Percentiles rank a stretch among this genome's conserved stretches.
Evolutionary conservation across 2,797 vertebrate genomes (phyloP).

Genomic region (Anniella stebbinsi): DNA sequence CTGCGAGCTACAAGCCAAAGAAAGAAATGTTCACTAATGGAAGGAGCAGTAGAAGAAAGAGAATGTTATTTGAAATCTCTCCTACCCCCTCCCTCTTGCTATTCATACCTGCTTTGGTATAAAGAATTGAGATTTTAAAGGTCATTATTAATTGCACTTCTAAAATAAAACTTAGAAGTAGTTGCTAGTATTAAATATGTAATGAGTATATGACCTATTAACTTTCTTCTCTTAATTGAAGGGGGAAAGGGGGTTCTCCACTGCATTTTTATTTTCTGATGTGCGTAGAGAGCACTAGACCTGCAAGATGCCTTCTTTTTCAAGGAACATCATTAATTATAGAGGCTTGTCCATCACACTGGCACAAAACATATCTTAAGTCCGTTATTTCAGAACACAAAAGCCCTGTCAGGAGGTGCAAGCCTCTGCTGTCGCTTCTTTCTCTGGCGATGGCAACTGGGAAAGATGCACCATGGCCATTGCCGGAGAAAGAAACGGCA

Average conservation of each 20-base stretch:
- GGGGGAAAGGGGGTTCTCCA: slow-evolving; percentile 6
- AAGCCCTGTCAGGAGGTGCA: too few relatives aligned
- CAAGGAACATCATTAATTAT: neutral
- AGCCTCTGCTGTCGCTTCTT: too few relatives aligned
- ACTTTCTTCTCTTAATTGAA: slow-evolving; percentile 36
- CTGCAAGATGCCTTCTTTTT: slow-evolving; percentile 10
- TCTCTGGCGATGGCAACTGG: too few relatives aligned
- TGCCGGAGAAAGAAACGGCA: too few relatives aligned
- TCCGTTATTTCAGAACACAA: neutral
- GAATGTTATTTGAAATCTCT: neutral
- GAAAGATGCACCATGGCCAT: too few relatives aligned
- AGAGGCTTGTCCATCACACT: neutral
- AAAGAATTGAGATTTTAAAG: slow-evolving; percentile 24
- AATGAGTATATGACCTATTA: slow-evolving; percentile 29
- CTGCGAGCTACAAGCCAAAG: neutral
- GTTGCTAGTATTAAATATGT: slow-evolving; percentile 26
- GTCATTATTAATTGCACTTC: slow-evolving; percentile 27
- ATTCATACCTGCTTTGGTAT: neutral
- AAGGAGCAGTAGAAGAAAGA: neutral
- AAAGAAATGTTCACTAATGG: neutral
- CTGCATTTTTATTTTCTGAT: slow-evolving; percentile 28
- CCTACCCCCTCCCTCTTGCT: neutral
- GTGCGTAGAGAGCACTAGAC: slow-evolving; percentile 36
- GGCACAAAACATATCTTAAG: neutral
- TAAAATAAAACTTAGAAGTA: slow-evolving; percentile 15